Conservation (phyloP, 2,797 vertebrate genomes). For the Falco rusticolus region DNA sequence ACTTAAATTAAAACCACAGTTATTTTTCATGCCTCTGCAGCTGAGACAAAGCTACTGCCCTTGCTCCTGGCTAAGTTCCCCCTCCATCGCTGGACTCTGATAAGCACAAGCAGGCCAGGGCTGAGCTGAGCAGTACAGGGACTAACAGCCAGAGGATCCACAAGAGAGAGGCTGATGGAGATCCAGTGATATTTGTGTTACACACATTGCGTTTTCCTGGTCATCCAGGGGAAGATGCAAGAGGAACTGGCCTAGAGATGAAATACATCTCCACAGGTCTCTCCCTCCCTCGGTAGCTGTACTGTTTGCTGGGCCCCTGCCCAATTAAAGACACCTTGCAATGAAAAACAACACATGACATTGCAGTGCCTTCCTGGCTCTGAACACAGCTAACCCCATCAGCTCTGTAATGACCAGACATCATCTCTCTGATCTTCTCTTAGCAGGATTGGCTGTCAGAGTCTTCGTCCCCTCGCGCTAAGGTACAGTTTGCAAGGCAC, state of each 20-base stretch:
- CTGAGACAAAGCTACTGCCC: neutral
- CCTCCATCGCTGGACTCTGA: neutral
- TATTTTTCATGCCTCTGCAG: neutral
- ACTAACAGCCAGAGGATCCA: neutral
- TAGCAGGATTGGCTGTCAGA: neutral
- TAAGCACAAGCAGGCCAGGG: neutral
- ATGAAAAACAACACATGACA: neutral
- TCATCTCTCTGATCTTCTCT: neutral
- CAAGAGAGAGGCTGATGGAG: neutral
- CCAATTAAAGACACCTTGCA: neutral
- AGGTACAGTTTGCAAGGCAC: neutral
- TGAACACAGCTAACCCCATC: neutral
- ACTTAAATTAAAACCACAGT: accelerated
- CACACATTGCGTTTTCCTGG: neutral
- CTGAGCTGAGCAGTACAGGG: neutral
- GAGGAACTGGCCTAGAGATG: neutral
- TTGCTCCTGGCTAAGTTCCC: neutral
- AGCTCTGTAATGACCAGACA: neutral
- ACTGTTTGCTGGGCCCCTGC: neutral
- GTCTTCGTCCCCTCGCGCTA: neutral
- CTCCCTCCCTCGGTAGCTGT: neutral
- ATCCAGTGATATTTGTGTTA: neutral
- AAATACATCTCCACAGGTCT: neutral
- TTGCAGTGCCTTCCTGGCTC: neutral
- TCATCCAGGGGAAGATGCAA: neutral